These are phyloP conservation scores for Oasisia sp. DNA, from an alignment of 2,888 invertebrate species.

Conservation along the genomic window DNA sequence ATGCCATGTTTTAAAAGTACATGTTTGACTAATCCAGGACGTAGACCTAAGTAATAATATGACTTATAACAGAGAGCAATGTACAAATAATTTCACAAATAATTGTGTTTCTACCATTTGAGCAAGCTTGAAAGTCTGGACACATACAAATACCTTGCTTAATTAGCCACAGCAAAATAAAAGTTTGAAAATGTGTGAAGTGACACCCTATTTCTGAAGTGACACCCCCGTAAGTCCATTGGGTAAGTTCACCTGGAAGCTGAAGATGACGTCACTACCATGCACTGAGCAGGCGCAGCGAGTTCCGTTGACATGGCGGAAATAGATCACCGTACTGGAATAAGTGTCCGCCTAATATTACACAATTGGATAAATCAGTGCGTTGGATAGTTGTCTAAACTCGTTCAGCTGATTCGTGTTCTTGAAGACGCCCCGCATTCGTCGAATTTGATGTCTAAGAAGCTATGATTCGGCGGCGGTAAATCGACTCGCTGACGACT, in stretches of 20 bases:
- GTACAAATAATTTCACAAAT: too few species aligned
- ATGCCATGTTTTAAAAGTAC: too few species aligned
- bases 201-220: conserved; percentile 11
- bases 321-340: conserved; percentile 4
- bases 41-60: too few species aligned
- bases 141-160: too few species aligned
- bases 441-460: neutral
- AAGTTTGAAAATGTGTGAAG: neutral
- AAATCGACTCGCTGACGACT: neutral
- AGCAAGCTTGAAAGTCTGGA: too few species aligned
- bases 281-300: conserved; percentile 5
- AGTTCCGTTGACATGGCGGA: conserved; percentile 17
- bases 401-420: conserved; percentile 3
- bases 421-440: neutral
- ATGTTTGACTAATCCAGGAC: too few species aligned
- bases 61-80: too few species aligned
- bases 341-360: conserved; percentile 12
- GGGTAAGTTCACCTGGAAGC: neutral
- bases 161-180: neutral
- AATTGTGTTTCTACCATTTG: too few species aligned
- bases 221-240: neutral
- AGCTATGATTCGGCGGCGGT: neutral
- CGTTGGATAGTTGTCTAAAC: neutral
- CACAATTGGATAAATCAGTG: conserved; percentile 9
- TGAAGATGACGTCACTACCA: neutral